phyloP scores from a whole-genome alignment of 1,140 invertebrate genomes.

The Drosophila ambigua region DNA sequence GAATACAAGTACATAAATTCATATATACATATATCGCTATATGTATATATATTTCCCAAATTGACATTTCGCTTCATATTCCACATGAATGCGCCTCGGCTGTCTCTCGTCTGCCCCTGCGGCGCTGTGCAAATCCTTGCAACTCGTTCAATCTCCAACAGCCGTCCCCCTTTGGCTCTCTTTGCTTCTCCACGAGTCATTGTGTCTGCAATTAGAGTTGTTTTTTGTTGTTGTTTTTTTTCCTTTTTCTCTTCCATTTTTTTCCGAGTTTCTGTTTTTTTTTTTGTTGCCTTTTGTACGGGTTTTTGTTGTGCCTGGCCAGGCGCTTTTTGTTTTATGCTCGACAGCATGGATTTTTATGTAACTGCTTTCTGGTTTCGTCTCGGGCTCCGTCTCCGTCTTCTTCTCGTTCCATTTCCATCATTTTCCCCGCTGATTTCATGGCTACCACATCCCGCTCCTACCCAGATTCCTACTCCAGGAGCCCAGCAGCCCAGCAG shows the following conservation, averaged over 20 bases:
- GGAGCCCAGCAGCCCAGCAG: slow-evolving; percentile 6
- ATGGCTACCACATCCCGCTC: slow-evolving; percentile 50
- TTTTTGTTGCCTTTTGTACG: slow-evolving; percentile 45
- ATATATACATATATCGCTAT: slow-evolving; percentile 31
- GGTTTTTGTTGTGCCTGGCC: slow-evolving; percentile 64
- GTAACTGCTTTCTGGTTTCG: slow-evolving; percentile 78
- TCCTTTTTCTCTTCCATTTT: slow-evolving; percentile 39
- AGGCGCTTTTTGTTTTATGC: slow-evolving; percentile 79
- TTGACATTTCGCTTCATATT: slow-evolving; percentile 82
- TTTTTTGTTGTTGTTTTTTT: slow-evolving; percentile 73
- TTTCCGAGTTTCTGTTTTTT: slow-evolving; percentile 38
- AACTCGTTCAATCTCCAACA: slow-evolving; percentile 73
- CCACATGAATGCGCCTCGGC: slow-evolving; percentile 77
- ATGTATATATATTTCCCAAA: slow-evolving; percentile 58
- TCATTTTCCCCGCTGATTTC: slow-evolving; percentile 70
- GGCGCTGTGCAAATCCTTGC: slow-evolving; percentile 78
- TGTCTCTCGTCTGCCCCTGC: slow-evolving; percentile 68
- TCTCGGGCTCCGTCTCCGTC: slow-evolving; percentile 47
- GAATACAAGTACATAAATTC: slow-evolving; percentile 7
- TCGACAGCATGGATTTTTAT: slow-evolving; percentile 79
- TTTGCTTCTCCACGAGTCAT: slow-evolving; percentile 59
- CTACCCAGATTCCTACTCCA: slow-evolving; percentile 6
- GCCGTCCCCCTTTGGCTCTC: slow-evolving; percentile 24
- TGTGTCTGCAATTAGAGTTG: slow-evolving; percentile 81
- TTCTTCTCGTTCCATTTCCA: slow-evolving; percentile 39